Evolutionary conservation across 2,888 invertebrate species (phyloP).

Genomic region (Yponomeuta cagnagella): DNA sequence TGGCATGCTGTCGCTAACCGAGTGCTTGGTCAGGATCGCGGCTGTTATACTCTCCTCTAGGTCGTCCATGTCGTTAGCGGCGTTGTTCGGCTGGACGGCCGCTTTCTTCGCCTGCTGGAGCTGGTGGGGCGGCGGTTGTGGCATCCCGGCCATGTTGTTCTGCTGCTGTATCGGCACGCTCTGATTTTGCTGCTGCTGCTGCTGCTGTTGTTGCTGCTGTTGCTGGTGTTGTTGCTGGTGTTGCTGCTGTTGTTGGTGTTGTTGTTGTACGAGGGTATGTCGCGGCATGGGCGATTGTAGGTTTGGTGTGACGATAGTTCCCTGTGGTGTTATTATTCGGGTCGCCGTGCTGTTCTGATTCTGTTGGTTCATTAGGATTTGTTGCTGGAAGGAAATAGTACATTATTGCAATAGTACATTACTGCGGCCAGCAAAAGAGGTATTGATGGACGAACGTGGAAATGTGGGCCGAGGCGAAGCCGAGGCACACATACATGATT

Average conservation of each 20-base stretch:
- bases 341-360: conserved; percentile 40
- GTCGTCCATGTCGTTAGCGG: conserved; percentile 69
- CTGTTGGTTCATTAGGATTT: conserved; percentile 52
- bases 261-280: conserved; percentile 29
- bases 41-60: conserved; percentile 73
- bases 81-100: conserved; percentile 62
- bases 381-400: conserved; percentile 34
- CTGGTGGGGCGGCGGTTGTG: conserved; percentile 41
- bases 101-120: conserved; percentile 37
- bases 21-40: conserved; percentile 62
- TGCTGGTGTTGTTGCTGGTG: neutral
- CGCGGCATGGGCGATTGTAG: conserved; percentile 42
- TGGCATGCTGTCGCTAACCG: conserved; percentile 41
- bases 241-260: neutral
- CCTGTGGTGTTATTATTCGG: conserved; percentile 61
- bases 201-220: neutral
- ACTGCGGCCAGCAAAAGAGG: no score
- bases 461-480: no score
- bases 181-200: conserved; percentile 37
- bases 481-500: no score
- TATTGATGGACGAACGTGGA: no score
- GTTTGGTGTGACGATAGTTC: conserved; percentile 60
- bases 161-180: conserved; percentile 50
- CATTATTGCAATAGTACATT: no score
- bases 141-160: conserved; percentile 36